Conservation (phyloP, 2,888 invertebrate genomes). For the Zeuzera pyrina region DNA sequence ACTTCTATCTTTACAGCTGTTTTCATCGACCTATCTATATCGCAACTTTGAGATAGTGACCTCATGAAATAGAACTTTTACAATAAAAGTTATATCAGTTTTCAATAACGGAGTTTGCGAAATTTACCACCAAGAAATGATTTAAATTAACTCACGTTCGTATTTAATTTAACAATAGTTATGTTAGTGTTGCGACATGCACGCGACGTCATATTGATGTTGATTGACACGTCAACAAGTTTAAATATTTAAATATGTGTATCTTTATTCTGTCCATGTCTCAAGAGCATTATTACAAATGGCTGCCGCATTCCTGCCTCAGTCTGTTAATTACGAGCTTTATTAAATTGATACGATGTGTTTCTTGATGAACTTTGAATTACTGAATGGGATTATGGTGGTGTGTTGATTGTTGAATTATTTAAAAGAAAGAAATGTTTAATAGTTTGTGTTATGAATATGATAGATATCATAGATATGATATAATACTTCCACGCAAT, state of each 20-base stretch:
- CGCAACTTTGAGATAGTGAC: slow-evolving; percentile 19
- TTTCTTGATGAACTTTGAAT: too few relatives aligned
- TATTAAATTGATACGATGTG: slow-evolving; percentile 19
- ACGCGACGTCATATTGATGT: slow-evolving; percentile 27
- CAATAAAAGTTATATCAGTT: neutral
- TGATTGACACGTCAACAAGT: slow-evolving; percentile 43
- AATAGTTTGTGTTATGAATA: too few relatives aligned
- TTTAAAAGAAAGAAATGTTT: too few relatives aligned
- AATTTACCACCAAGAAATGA: neutral
- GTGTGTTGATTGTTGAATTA: too few relatives aligned
- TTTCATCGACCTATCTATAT: slow-evolving; percentile 24
- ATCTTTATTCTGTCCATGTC: slow-evolving; percentile 47
- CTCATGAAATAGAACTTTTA: slow-evolving; percentile 23
- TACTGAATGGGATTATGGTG: too few relatives aligned
- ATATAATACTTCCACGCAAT: too few relatives aligned
- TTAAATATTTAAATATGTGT: slow-evolving; percentile 54
- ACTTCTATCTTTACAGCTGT: slow-evolving; percentile 29
- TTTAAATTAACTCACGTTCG: too few relatives aligned
- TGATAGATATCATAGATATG: too few relatives aligned
- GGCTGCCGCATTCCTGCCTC: slow-evolving; percentile 59
- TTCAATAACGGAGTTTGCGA: neutral
- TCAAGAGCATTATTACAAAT: slow-evolving; percentile 41
- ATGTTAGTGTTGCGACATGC: too few relatives aligned
- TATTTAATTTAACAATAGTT: too few relatives aligned
- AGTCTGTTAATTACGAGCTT: slow-evolving; percentile 39